Evolutionary conservation across 1,140 invertebrate species (phyloP), one percentile per base, ranked within the genome.

Genomic region (Cepaea nemoralis): DNA sequence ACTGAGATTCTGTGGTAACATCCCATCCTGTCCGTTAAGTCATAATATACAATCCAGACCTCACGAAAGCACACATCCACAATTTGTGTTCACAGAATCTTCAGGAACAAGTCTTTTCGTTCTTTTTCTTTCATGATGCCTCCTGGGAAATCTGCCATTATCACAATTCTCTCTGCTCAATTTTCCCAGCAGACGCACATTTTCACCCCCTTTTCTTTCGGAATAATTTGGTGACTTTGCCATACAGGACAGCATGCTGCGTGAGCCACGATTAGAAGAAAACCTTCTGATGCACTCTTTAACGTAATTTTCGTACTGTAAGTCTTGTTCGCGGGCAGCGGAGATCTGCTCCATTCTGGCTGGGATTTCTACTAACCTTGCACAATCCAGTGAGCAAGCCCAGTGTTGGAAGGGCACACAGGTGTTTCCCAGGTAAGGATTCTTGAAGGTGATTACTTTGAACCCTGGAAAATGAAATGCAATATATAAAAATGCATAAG

Each of bases 371-470:
- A 93, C 90, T 0, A 88, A 91, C 71, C 88, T 86, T 19, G 92
- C 92, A 90, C 93, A 93, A 5, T 90, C 83, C 33, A 87, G 74
- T 22, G 90, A 91, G 83, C 93, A 93, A 0, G 92, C 91, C 92
- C 92, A 93, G 84, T 93, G 93, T 82, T 92, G 92, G 83, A 93
- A 93, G 71, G 93, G 93, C 33, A 93, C 93, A 88, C 92, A 93
- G 0, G 92, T 92, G 87, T 93, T 93, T 14, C 92, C 92, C n/a
- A 93, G 84, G 83, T 93, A 93, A 0, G 92, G 92, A 84, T 92
- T 93, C 84, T 92, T 91, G 83, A 93, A 93, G 8, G 92, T 93
- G 63, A 92, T 92, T 37, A 93, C 92, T 86, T 92, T 93, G 85
- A 90, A 93, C 40, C 93, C 93, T 93, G 85, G n/a, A 55, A 24